These are phyloP conservation scores for Automeris io DNA, from an alignment of 2,888 invertebrate species.

Conservation along the genomic window DNA sequence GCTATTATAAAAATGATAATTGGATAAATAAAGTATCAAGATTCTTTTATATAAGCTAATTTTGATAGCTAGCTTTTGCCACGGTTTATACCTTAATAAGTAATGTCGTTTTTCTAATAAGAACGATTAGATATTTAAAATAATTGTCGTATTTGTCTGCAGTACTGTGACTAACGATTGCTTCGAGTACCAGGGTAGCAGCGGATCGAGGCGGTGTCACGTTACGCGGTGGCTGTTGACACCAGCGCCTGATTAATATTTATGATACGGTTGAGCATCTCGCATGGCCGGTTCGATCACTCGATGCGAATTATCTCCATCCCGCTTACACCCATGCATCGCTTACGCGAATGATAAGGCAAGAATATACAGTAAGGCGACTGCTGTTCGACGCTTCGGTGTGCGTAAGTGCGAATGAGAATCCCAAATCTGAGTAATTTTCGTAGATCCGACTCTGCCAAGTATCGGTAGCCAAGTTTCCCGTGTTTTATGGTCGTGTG, in stretches of 20 bases:
- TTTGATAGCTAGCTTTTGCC: too few species aligned
- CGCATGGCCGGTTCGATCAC: constrained; percentile 72
- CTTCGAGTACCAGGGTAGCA: constrained; percentile 63
- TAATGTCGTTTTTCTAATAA: too few species aligned
- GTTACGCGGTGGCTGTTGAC: constrained; percentile 78
- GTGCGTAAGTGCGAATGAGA: constrained; percentile 71
- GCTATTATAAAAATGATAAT: too few species aligned
- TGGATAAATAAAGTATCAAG: too few species aligned
- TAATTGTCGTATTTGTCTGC: constrained; percentile 27
- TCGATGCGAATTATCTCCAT: constrained; percentile 63
- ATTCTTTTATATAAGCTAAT: too few species aligned
- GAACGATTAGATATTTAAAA: too few species aligned
- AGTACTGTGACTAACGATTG: constrained; percentile 46
- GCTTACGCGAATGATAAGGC: constrained; percentile 37
- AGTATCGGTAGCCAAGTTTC: not conserved
- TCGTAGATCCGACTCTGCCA: constrained; percentile 37
- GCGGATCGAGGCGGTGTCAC: constrained; percentile 70
- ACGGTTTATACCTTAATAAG: too few species aligned
- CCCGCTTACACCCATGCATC: constrained; percentile 46
- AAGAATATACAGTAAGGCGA: constrained; percentile 40
- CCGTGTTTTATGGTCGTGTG: constrained; percentile 10
- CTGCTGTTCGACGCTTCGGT: constrained; percentile 57
- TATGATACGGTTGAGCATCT: constrained; percentile 76
- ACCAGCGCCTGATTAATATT: constrained; percentile 78
- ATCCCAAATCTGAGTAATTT: constrained; percentile 68